Evolutionary conservation across 1,140 invertebrate species (phyloP).

Genomic region (Berghia stephanieae): DNA sequence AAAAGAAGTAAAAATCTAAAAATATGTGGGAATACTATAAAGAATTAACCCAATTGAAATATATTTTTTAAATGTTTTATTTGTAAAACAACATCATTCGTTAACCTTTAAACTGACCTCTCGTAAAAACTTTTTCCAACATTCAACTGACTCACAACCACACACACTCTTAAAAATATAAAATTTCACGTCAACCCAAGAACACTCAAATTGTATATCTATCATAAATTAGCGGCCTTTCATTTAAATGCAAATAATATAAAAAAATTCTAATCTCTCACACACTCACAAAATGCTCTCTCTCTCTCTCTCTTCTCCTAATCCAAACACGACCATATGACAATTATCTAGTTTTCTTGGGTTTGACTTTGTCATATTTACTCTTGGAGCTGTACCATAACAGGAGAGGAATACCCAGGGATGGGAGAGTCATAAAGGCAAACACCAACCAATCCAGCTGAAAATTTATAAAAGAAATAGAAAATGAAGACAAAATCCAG

Average conservation of each 20-base stretch:
- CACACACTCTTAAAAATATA: too few relatives aligned
- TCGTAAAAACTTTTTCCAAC: too few relatives aligned
- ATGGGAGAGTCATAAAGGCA: conserved; percentile 94
- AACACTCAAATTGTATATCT: neutral
- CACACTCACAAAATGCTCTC: neutral
- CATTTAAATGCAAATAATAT: neutral
- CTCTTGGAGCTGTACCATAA: conserved; percentile 94
- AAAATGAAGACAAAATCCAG: neutral
- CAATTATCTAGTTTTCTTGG: conserved; percentile 49
- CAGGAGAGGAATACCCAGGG: conserved; percentile 90
- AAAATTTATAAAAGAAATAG: conserved; percentile 60
- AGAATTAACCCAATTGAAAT: too few relatives aligned
- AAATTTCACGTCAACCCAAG: neutral
- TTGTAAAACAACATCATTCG: too few relatives aligned
- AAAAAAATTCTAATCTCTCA: neutral
- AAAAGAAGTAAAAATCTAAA: too few relatives aligned
- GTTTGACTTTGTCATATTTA: conserved; percentile 80
- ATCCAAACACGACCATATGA: neutral
- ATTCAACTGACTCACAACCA: too few relatives aligned
- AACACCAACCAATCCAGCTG: conserved; percentile 95
- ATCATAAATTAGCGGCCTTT: neutral
- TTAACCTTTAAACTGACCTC: too few relatives aligned
- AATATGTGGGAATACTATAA: too few relatives aligned
- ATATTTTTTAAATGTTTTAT: too few relatives aligned
- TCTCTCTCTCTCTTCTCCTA: too few relatives aligned